Evolutionary conservation across 53 echinoderm and acorn worm genomes (phyloP).

Genomic region (Holothuria scabra): DNA sequence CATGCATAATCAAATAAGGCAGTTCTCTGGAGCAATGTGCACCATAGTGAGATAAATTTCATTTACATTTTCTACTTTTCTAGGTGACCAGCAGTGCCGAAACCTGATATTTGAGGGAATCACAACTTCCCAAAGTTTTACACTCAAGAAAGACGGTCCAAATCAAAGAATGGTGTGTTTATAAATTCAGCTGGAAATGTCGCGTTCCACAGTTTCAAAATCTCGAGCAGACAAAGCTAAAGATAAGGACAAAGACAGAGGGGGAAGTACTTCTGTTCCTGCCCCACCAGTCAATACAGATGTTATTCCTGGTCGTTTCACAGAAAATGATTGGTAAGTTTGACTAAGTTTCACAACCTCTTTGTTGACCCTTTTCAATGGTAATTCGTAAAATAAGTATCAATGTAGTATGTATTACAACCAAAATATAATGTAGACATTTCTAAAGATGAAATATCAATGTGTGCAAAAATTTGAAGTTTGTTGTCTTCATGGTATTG

Average conservation of each 20-base stretch:
- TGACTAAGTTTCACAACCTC: no score
- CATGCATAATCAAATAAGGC: no score
- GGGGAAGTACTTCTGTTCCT: constrained; percentile 84
- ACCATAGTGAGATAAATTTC: no score
- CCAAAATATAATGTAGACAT: no score
- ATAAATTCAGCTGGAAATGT: constrained; percentile 62
- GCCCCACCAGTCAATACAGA: constrained; percentile 88
- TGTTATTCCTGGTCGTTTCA: constrained; percentile 94
- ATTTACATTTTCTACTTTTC: no score
- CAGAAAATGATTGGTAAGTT: constrained; percentile 93
- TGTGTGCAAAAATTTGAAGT: no score
- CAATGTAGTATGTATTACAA: no score
- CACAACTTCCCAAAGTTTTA: neutral
- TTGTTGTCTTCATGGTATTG: no score
- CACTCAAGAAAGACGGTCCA: neutral
- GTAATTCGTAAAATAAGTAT: no score
- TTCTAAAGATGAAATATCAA: no score
- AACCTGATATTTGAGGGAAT: neutral
- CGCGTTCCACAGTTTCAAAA: constrained; percentile 91
- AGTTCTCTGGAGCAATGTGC: no score
- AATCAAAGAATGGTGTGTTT: neutral
- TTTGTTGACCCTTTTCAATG: no score
- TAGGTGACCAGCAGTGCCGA: neutral
- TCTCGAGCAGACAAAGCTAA: constrained; percentile 95
- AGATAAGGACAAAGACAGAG: constrained; percentile 90